Base-by-base conservation (phyloP, 2,797 vertebrate species). In the Lagodon rhomboides region DNA sequence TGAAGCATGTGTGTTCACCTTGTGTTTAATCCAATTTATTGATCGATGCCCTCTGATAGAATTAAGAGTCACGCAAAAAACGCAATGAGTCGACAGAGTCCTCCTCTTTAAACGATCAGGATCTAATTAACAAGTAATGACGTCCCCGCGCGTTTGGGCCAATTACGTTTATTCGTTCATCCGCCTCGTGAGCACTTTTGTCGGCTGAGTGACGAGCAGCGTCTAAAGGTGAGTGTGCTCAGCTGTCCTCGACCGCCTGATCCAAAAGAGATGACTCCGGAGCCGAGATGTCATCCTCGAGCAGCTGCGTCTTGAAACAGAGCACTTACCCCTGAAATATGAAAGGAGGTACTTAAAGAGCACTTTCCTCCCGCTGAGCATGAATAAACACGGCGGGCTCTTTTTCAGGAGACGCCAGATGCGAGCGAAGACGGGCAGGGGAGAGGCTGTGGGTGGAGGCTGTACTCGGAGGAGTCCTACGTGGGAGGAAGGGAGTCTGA, bases 1-100 rank as follows among this genome's bases (percentile, higher is more conserved):
- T 85, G 78, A 88, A 91, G 88, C 84, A 86, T 77, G 71, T 77
- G 73, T 79, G 65, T 83, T 91, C 85, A 87, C 83, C 83, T 90
- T 82, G 80, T 81, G 83, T 84, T 84, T 75, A 71, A 86, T 84
- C 72, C 62, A 87, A 72, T 84, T 68, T 62, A 86, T 74, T 81
- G 81, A 90, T 82, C 43, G 50, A 60, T 83, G 73, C 41, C 70
- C 68, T 65, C 65, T 87, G 73, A 87, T 71, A 56, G 74, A 83
- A 87, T 84, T 86, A 85, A 84, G 63, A 76, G 73, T 59, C 59
- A 30, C 70, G 72, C 72, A 66, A 79, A 79, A 27, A 75, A 67
- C 66, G 12, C 66, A 82, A 75, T 63, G 49, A 46, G 64, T 49
- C 49, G 59, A 50, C 72, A 68, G 34, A 65, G 60, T 54, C 60